Base-by-base conservation (phyloP, 2,888 invertebrate species). In the Unio delphinus region DNA sequence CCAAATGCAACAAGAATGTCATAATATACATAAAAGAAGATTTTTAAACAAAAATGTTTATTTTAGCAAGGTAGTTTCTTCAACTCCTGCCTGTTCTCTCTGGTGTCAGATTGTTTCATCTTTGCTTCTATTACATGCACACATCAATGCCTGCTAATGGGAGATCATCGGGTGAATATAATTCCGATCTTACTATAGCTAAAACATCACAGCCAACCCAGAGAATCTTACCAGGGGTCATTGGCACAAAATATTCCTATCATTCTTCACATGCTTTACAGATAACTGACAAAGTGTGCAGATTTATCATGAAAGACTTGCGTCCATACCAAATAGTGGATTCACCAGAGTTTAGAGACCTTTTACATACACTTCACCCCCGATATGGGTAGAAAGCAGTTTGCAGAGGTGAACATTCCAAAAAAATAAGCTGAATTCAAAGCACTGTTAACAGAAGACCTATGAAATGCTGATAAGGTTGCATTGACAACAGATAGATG, bases 391-490 rank as follows among this genome's bases (percentile, higher is more conserved):
- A 54, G 70, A 61, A 65, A 65, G 18, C 54, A 64, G 57, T 61
- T 65, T 61, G 61, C 65, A 23, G 66, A 61, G 61, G 57, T 55
- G 4, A n/a, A 66, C 17, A 62, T 70, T 23, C 70, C 70, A 6
- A 56, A 57, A 34, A n/a, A 61, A 23, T 70, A 70, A 30, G 17
- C n/a, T 8, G 15, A 60, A n/a, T 55, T 59, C 11, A 57, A 65
- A n/a, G n/a, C 28, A 30, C 8, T 28, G 45, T 45, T 68, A n/a
- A 30, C 34, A 45, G 26, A 20, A 20, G 30, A 17, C 28, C n/a
- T 67, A 26, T 17, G 11, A n/a, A 56, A 54, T 23, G 61, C 61
- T 28, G 63, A 30, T 7, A 30, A 7, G 63, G 63, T 58, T 58
- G 56, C 64, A 20, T 18, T 55, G 18, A 64, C 64, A 8, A 55